phyloP scores from a whole-genome alignment of 1,140 invertebrate species.

The Hesperophylax magnus region DNA sequence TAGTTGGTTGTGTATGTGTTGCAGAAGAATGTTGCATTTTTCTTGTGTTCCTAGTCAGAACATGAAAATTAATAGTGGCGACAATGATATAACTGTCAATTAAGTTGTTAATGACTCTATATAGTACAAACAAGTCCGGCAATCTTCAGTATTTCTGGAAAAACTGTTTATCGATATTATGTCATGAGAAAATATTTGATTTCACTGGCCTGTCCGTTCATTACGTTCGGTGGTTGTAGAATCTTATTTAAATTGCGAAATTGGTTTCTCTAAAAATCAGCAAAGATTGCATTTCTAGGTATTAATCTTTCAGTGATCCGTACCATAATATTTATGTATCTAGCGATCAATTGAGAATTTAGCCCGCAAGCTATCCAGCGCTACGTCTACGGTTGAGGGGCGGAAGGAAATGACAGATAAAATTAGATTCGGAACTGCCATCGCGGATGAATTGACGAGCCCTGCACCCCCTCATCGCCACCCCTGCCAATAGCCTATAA shows the following conservation, averaged over 20 bases:
- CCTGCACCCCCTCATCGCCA: neutral
- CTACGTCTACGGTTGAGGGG: neutral
- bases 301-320: neutral
- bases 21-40: too few relatives aligned
- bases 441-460: conserved; percentile 20
- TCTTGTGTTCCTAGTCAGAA: too few relatives aligned
- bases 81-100: too few relatives aligned
- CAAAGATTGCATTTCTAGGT: neutral
- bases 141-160: too few relatives aligned
- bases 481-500: neutral
- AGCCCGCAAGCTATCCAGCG: neutral
- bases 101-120: too few relatives aligned
- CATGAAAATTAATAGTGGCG: too few relatives aligned
- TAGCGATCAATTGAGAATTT: neutral
- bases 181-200: neutral
- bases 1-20: too few relatives aligned
- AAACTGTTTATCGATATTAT: neutral
- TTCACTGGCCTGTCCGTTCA: neutral
- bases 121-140: too few relatives aligned
- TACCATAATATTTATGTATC: neutral
- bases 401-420: conserved; percentile 26
- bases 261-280: neutral
- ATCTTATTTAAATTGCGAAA: neutral
- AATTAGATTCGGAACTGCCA: conserved; percentile 34
- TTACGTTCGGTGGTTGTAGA: neutral